Conservation (phyloP, 1,140 invertebrate species). For the Thaumetopoea pityocampa region DNA sequence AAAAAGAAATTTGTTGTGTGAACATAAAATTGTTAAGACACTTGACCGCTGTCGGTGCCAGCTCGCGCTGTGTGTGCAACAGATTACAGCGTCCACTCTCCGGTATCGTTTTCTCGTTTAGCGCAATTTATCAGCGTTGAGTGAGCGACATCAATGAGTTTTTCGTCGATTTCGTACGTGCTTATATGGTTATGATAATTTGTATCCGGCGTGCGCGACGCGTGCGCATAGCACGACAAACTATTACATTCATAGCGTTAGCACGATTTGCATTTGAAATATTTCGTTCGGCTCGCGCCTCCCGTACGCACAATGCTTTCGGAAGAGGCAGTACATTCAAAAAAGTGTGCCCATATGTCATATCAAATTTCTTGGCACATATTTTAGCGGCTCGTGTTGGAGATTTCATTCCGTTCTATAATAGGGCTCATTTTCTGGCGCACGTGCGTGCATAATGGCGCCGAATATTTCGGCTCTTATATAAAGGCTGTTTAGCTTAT, state of each 20-base stretch:
- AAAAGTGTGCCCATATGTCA: constrained; percentile 33
- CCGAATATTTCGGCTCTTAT: constrained; percentile 12
- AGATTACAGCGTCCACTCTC: constrained; percentile 33
- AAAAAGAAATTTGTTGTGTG: constrained; percentile 26
- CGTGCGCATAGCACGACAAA: constrained; percentile 67
- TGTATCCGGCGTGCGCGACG: constrained; percentile 66
- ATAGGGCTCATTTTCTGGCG: constrained; percentile 51
- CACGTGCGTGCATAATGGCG: constrained; percentile 57
- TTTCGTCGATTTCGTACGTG: constrained; percentile 59
- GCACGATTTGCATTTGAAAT: constrained; percentile 75
- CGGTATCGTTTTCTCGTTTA: constrained; percentile 54
- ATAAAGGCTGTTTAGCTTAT: constrained; percentile 14
- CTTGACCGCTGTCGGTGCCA: constrained; percentile 3
- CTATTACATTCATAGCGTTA: constrained; percentile 71
- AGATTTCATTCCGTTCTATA: constrained; percentile 47
- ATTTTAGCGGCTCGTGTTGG: constrained; percentile 64
- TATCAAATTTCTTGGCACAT: constrained; percentile 72
- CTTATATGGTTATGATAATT: constrained; percentile 75
- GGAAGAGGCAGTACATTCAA: constrained; percentile 41
- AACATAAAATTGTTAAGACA: constrained; percentile 23
- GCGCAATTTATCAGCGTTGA: constrained; percentile 57
- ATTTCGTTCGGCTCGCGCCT: constrained; percentile 64
- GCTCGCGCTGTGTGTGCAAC: constrained; percentile 26
- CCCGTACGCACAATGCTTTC: constrained; percentile 50
- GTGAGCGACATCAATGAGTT: constrained; percentile 68